A percentile compares a stretch with the other conserved stretches of the same genome.
phyloP scores from a whole-genome alignment of 2,888 invertebrate species.

The Patella depressa region DNA sequence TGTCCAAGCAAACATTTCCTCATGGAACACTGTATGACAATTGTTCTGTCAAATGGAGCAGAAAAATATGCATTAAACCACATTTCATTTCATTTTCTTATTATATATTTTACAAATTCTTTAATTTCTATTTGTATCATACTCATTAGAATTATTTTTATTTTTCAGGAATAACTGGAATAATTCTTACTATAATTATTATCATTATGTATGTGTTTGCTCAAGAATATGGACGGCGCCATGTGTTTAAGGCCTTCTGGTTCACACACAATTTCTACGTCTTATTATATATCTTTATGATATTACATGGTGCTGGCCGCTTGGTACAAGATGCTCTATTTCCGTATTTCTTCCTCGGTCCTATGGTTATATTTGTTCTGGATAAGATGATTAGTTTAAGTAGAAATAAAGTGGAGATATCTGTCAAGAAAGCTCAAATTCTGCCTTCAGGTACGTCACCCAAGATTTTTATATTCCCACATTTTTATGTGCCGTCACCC shows the following conservation, averaged over 20 bases:
- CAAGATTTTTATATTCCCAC: too few relatives aligned
- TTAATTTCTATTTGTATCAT: too few relatives aligned
- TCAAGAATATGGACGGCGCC: constrained; percentile 73
- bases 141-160: neutral
- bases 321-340: constrained; percentile 76
- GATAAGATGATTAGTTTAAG: constrained; percentile 75
- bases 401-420: constrained; percentile 76
- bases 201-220: constrained; percentile 77
- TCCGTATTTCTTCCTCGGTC: constrained; percentile 76
- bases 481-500: too few relatives aligned
- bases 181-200: constrained; percentile 73
- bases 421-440: constrained; percentile 75
- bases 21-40: too few relatives aligned
- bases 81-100: too few relatives aligned
- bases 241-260: constrained; percentile 77
- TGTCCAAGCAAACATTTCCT: too few relatives aligned
- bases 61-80: too few relatives aligned
- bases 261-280: constrained; percentile 76
- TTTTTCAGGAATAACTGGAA: constrained; percentile 74
- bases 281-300: constrained; percentile 75
- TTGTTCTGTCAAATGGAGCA: too few relatives aligned
- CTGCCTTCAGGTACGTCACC: constrained; percentile 75
- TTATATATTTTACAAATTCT: too few relatives aligned
- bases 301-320: constrained; percentile 77
- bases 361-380: constrained; percentile 74